phyloP scores from a whole-genome alignment of 2,797 vertebrate genomes.

The Kryptopterus vitreolus region DNA sequence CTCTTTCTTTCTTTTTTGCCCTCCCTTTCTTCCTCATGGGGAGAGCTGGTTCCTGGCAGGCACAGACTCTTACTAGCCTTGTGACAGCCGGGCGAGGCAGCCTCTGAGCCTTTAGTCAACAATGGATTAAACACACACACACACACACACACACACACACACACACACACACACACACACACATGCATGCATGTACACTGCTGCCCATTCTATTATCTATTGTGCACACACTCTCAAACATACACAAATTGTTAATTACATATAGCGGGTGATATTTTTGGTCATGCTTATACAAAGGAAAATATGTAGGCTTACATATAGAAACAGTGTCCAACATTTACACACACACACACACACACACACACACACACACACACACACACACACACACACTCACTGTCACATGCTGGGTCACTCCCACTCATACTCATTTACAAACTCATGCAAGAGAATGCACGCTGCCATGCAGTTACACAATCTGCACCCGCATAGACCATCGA shows the following conservation, averaged over 20 bases:
- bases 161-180: constrained; percentile 32
- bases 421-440: constrained; percentile 55
- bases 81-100: constrained; percentile 59
- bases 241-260: constrained; percentile 11
- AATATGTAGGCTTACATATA: constrained; percentile 16
- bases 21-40: constrained; percentile 49
- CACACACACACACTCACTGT: constrained; percentile 30
- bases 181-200: constrained; percentile 39
- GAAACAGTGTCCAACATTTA: constrained; percentile 18
- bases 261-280: constrained; percentile 37
- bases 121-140: constrained; percentile 57
- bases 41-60: constrained; percentile 61
- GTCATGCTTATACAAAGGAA: constrained; percentile 39
- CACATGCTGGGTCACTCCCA: constrained; percentile 48
- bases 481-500: neutral
- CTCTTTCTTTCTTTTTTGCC: constrained; percentile 5
- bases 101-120: constrained; percentile 61
- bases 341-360: constrained; percentile 2
- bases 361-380: constrained; percentile 28
- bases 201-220: constrained; percentile 42
- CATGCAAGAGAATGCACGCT: constrained; percentile 36
- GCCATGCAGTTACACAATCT: constrained; percentile 37
- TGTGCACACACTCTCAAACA: constrained; percentile 1
- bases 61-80: constrained; percentile 59
- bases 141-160: constrained; percentile 20